Percentiles rank a stretch among this genome's conserved stretches.
These are phyloP conservation scores for Drosophila kikkawai DNA, from an alignment of 1,140 invertebrate genomes.

Conservation along the genomic window DNA sequence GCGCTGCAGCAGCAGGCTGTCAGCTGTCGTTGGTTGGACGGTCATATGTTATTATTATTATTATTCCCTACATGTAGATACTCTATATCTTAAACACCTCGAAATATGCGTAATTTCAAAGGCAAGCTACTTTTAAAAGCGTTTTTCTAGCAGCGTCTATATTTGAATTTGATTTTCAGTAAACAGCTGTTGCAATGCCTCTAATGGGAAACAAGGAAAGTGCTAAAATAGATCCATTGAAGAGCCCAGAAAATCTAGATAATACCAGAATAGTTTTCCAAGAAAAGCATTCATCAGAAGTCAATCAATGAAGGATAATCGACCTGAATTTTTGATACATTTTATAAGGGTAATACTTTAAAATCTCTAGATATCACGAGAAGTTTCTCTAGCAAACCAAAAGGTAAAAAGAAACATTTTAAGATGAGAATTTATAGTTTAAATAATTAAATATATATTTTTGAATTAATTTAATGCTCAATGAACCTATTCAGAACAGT, in stretches of 20 bases:
- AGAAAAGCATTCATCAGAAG: not conserved
- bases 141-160: conserved; percentile 3
- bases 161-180: conserved; percentile 1
- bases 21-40: conserved; percentile 63
- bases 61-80: conserved; percentile 13
- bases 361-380: not conserved
- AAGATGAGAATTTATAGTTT: not conserved
- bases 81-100: not conserved
- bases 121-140: not conserved
- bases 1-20: conserved; percentile 42
- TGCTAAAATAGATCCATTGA: conserved; percentile 13
- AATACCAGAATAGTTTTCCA: not conserved
- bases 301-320: not conserved
- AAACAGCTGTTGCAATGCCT: conserved; percentile 25
- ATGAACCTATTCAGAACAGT: not conserved
- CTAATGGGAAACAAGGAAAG: conserved; percentile 1
- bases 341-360: not conserved
- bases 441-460: not conserved
- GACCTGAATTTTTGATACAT: not conserved
- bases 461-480: not conserved
- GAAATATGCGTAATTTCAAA: conserved; percentile 21
- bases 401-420: not conserved
- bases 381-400: not conserved
- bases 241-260: not conserved
- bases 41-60: conserved; percentile 60